These are phyloP conservation scores for Caenorhabditis elegans DNA, from an alignment of 1,140 invertebrate genomes.

Conservation along the genomic window WBcel235 BX284604.4:15288001-15288500, in stretches of 20 bases:
- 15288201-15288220: not conserved
- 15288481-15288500: not conserved
- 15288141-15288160: not conserved
- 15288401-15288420: not conserved
- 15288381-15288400: not conserved
- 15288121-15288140: not conserved
- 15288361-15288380: not conserved
- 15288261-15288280: too few relatives aligned
- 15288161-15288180: not conserved
- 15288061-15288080: not conserved
- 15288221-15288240: too few relatives aligned
- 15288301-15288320: not conserved
- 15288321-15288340: not conserved
- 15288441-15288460: conserved; percentile 1
- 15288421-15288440: not conserved
- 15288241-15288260: too few relatives aligned
- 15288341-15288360: not conserved
- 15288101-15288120: not conserved
- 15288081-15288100: not conserved
- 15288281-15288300: too few relatives aligned
- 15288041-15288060: not conserved
- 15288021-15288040: not conserved
- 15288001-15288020: not conserved
- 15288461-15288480: not conserved
- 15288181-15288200: not conserved